Evolutionary conservation across 2,797 vertebrate species (phyloP), one percentile per base, ranked within the genome.

Genomic region (Coregonus sp.): DNA sequence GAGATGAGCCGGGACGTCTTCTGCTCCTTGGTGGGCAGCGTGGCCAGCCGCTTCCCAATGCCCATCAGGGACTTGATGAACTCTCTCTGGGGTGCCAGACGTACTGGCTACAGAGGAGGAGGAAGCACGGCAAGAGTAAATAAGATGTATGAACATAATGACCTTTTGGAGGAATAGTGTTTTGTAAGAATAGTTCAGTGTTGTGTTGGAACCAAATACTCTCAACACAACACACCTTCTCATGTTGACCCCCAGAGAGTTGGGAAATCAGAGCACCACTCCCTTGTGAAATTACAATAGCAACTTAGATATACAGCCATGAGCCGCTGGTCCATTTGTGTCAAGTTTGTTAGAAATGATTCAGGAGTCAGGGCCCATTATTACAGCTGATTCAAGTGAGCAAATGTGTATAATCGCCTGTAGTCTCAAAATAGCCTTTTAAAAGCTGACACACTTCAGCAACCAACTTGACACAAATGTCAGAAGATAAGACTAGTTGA

Each of bases 41-140:
- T 98, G 72, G 97, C 97, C 86, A 99, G 83, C 2, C 98, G 96
- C 88, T 97, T 98, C 74, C 98, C 98, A 1, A 99, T 99, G 3
- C 96, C 95, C 90, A 99, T 95, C 84, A 99, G 93, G 0, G 98
- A 98, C 86, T 98, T 97, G 78, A 99, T 97, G 91, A 98, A 99
- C 50, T 99, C 97, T 3, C 98, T 87, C 92, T 99, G 97, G 0
- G 98, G 97, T 0, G 96, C 95, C 20, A 99, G 93, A 5, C 97
- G 93, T 76, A 96, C 93, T 0, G 97, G 97, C 96, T 99, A 85
- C 2, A 59, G 66, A 69, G 16, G 56, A 56, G 20, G 20, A 29
- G 33, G n/a, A 47, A 37, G 29, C 3, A 33, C 4, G 59, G 20
- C 59, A 20, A 54, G 52, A 54, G 52, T 54, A 54, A 9, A n/a